These are phyloP conservation scores for Oophaga sylvatica DNA, from an alignment of 2,797 vertebrate genomes.

Conservation along the genomic window DNA sequence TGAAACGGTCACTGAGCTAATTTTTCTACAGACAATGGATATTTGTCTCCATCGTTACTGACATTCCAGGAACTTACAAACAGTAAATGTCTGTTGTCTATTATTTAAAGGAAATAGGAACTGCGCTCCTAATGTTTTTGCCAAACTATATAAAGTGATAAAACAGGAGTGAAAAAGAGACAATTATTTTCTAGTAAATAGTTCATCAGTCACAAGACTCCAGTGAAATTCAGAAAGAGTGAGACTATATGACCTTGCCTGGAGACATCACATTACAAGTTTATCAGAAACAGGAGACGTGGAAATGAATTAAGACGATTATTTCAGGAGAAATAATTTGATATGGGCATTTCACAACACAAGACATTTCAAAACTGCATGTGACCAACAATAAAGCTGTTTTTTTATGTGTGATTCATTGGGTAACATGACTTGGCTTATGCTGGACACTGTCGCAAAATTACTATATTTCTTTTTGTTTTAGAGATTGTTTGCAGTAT, in stretches of 20 bases:
- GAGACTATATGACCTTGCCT: slow-evolving; percentile 36
- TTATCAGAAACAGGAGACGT: slow-evolving; percentile 7
- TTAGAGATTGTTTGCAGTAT: background rate
- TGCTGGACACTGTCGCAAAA: background rate
- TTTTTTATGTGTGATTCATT: slow-evolving; percentile 10
- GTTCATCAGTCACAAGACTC: slow-evolving; percentile 33
- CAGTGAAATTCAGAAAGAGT: background rate
- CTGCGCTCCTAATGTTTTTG: background rate
- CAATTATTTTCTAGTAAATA: background rate
- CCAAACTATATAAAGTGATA: background rate
- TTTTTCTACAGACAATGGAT: background rate
- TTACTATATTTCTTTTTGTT: background rate
- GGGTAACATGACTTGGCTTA: background rate
- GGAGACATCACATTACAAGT: background rate
- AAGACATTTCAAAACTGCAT: background rate
- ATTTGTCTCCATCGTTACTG: background rate
- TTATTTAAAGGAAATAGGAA: slow-evolving; percentile 16
- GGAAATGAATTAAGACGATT: background rate
- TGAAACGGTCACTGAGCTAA: background rate
- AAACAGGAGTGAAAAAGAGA: background rate
- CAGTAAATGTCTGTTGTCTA: background rate
- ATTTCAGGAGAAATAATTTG: background rate
- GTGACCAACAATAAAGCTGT: background rate
- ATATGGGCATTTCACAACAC: background rate
- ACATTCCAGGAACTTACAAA: slow-evolving; percentile 15